Percentiles rank a stretch among this genome's conserved stretches.
phyloP scores from a whole-genome alignment of 2,113 vertebrate species.

The Gallinago jamesoni region DNA sequence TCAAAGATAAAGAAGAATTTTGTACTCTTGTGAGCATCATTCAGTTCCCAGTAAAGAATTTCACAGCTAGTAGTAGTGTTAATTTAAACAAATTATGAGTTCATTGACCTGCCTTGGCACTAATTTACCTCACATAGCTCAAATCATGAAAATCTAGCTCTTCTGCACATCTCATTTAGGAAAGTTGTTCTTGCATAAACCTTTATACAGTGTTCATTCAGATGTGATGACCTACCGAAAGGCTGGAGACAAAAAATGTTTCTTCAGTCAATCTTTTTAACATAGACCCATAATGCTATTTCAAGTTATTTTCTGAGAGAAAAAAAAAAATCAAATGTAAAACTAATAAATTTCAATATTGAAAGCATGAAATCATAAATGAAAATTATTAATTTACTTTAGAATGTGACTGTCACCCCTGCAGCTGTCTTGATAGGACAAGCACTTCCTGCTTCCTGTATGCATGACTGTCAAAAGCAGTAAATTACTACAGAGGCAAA shows the following conservation, averaged over 20 bases:
- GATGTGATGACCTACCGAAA: background rate
- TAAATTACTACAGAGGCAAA: background rate
- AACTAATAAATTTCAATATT: background rate
- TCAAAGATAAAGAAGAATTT: background rate
- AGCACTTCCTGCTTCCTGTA: background rate
- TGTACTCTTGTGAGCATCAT: background rate
- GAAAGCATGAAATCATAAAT: background rate
- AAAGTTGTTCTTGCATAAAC: background rate
- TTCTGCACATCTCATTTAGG: background rate
- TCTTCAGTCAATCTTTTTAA: background rate
- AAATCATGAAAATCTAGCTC: background rate
- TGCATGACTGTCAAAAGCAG: background rate
- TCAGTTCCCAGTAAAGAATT: background rate
- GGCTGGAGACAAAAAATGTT: background rate
- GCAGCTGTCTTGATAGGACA: background rate
- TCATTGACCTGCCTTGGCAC: background rate
- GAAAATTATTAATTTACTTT: background rate
- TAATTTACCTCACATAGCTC: background rate
- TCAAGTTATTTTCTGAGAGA: background rate
- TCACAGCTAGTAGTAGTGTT: background rate
- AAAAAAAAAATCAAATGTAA: background rate
- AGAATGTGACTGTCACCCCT: background rate
- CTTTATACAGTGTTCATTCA: background rate
- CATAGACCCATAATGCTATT: background rate
- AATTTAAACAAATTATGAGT: conserved; percentile 13